Base-by-base conservation (phyloP, 37 sponge, comb jelly and placozoan species). In the Haliclona indistincta region DNA sequence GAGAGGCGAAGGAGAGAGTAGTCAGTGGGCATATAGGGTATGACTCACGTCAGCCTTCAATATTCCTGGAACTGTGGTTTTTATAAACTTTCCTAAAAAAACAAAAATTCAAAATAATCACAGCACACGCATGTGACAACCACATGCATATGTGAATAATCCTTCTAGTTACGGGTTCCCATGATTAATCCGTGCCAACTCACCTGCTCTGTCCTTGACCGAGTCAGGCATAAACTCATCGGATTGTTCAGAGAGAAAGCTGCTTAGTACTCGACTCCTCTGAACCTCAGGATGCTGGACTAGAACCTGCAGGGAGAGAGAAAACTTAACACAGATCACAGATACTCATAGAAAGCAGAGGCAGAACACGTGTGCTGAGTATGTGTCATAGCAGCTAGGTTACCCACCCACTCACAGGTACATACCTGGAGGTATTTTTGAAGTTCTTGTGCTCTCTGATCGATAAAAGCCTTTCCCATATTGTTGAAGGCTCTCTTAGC, bases 171-270 rank as follows among this genome's bases (percentile, higher is more conserved):
- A n/a, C n/a, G n/a, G n/a, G n/a, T n/a, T n/a, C n/a, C n/a, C n/a
- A n/a, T n/a, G n/a, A 5, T 13, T 4, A 13, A 5, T 6, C 5
- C 17, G 22, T n/a, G 13, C n/a, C 30, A 6, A 11, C 56, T 45
- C 61, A 53, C 70, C 70, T 58, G 77, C 77, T 43, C 63, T 84
- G 44, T 70, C 88, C 17, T 69, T 64, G 43, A 81, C 47, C 39
- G 76, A 56, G 64, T 79, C 68, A 4, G 88, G 82, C 28, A 76
- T 68, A 39, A 87, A 87, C 19, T 79, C 55, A 33, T 85, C 80
- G 2, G 81, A 81, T 4, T 70, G 1, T 4, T 68, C 60, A 2
- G 77, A 41, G 37, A 87, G 67, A 61, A 87, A 87, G 39, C 60
- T 76, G 22, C 51, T 41, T 36, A 87, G 63, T 19, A 87, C 22